phyloP scores from a whole-genome alignment of 2,888 invertebrate genomes.

The Bombylius major region DNA sequence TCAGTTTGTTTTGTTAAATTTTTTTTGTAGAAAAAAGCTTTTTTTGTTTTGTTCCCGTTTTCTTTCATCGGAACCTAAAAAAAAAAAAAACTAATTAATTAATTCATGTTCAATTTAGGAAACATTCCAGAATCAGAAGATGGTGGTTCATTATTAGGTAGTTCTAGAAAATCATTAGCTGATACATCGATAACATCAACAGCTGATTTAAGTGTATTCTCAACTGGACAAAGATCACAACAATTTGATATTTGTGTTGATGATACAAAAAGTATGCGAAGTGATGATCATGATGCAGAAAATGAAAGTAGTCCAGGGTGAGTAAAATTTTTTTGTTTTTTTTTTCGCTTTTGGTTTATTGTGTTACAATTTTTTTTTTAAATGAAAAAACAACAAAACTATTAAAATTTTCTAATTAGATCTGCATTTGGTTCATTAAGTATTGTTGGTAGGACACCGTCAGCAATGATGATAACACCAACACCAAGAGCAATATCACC shows the following conservation, averaged over 20 bases:
- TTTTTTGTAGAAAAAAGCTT: background rate
- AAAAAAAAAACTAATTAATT: too few relatives aligned
- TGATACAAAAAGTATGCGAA: slow-evolving; percentile 14
- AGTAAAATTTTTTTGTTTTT: background rate
- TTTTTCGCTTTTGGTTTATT: background rate
- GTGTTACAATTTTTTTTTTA: background rate
- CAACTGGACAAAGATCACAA: slow-evolving; percentile 39
- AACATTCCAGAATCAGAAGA: slow-evolving; percentile 38
- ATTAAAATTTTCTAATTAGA: slow-evolving; percentile 5
- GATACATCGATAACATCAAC: slow-evolving; percentile 77
- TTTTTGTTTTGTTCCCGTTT: background rate
- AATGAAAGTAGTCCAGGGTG: slow-evolving; percentile 18
- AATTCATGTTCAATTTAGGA: slow-evolving; percentile 2
- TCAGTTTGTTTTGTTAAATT: background rate
- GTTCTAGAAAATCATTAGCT: slow-evolving; percentile 65
- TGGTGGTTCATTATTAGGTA: slow-evolving; percentile 53
- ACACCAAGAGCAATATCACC: slow-evolving; percentile 18
- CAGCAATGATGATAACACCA: slow-evolving; percentile 17
- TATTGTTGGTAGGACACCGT: slow-evolving; percentile 15
- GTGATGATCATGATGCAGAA: slow-evolving; percentile 15
- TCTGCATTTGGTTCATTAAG: slow-evolving; percentile 17
- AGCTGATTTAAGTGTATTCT: slow-evolving; percentile 69
- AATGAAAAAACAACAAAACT: background rate
- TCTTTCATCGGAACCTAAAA: background rate
- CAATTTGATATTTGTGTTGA: slow-evolving; percentile 16